These are phyloP conservation scores for Diacarnus erythraeanus DNA, from an alignment of 37 sponge, comb jelly and placozoan species.

Conservation along the genomic window DNA sequence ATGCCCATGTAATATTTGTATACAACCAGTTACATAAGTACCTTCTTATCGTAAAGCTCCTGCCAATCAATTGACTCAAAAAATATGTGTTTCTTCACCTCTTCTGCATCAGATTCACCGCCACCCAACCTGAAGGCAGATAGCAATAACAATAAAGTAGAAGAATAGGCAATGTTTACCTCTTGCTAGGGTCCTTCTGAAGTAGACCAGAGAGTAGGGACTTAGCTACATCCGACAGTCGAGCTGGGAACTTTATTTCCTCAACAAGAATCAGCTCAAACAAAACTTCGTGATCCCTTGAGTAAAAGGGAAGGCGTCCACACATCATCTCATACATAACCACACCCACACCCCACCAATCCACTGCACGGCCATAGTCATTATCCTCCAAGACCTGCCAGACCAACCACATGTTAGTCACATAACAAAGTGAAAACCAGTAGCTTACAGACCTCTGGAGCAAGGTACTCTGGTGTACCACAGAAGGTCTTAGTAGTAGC, in stretches of 20 bases:
- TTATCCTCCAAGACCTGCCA: conserved; percentile 90
- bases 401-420: background rate
- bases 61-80: conserved; percentile 80
- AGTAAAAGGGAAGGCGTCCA: conserved; percentile 97
- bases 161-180: conserved; percentile 22
- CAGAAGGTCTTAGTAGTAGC: conserved; percentile 96
- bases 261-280: conserved; percentile 89
- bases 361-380: conserved; percentile 95
- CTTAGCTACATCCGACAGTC: conserved; percentile 78
- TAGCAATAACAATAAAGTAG: background rate
- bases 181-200: conserved; percentile 77
- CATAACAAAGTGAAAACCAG: too few species aligned
- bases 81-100: conserved; percentile 81
- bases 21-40: conserved; percentile 5
- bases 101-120: conserved; percentile 70
- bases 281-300: conserved; percentile 88
- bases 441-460: conserved; percentile 95
- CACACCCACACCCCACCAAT: conserved; percentile 99
- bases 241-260: conserved; percentile 90
- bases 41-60: conserved; percentile 81
- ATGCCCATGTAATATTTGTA: too few species aligned
- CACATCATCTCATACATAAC: conserved; percentile 99
- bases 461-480: conserved; percentile 99
- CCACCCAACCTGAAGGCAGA: conserved; percentile 75
- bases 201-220: conserved; percentile 81